phyloP scores from a whole-genome alignment of 2,113 vertebrate species.

The Tenebrosternarchus preto region DNA sequence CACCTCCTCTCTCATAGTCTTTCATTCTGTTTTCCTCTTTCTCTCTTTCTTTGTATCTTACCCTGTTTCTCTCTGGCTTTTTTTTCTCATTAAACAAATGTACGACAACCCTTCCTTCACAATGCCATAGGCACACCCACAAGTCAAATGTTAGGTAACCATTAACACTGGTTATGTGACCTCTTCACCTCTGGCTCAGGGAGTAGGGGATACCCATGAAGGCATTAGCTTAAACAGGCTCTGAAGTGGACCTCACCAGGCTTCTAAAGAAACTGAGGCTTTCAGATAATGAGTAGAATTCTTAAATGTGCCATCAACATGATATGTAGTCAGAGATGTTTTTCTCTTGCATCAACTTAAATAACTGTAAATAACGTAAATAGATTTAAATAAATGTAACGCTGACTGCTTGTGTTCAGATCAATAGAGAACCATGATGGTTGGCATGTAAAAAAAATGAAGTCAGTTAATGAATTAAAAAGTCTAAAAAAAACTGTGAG shows the following conservation, averaged over 20 bases:
- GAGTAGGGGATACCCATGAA: conserved; percentile 54
- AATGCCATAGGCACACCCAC: conserved; percentile 35
- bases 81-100: conserved; percentile 24
- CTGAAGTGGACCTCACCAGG: not conserved
- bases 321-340: not conserved
- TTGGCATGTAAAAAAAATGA: no score
- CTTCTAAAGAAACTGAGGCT: conserved; percentile 39
- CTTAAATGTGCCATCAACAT: conserved; percentile 32
- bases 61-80: not conserved
- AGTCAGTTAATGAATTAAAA: no score
- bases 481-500: not conserved
- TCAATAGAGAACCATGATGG: not conserved
- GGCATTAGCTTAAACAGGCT: conserved; percentile 44
- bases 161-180: conserved; percentile 65
- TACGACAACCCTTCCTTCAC: conserved; percentile 7
- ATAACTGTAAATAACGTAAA: no score
- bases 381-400: not conserved
- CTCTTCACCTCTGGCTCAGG: conserved; percentile 61
- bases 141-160: conserved; percentile 73
- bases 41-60: not conserved
- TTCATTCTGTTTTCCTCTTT: conserved; percentile 1
- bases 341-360: not conserved
- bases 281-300: conserved; percentile 22
- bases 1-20: conserved; percentile 1
- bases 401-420: not conserved